Evolutionary conservation across 2,113 vertebrate genomes (phyloP).

Genomic region (Lynx canadensis): DNA sequence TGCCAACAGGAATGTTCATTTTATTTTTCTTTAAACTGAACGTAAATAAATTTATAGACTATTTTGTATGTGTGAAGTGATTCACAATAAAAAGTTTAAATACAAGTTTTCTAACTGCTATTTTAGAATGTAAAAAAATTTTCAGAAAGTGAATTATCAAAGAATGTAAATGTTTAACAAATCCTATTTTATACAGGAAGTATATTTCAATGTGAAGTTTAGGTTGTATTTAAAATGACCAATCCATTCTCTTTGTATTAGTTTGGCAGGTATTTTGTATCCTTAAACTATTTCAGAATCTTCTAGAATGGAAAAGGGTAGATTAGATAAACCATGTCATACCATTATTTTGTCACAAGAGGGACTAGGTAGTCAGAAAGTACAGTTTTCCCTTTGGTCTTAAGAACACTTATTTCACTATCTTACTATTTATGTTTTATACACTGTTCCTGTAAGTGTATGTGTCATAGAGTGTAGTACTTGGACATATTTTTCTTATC

Average conservation of each 20-base stretch:
- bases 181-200: neutral
- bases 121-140: neutral
- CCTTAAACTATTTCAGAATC: neutral
- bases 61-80: neutral
- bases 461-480: neutral
- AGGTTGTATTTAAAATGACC: neutral
- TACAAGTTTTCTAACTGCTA: neutral
- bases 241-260: neutral
- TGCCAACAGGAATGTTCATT: neutral
- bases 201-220: neutral
- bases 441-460: neutral
- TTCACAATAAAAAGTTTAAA: neutral
- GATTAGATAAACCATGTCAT: constrained; percentile 27
- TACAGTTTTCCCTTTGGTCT: neutral
- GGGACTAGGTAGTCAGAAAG: constrained; percentile 68
- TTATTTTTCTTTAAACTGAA: neutral
- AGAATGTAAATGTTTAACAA: neutral
- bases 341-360: constrained; percentile 72
- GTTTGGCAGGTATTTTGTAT: neutral
- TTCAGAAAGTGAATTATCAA: neutral
- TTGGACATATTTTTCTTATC: neutral
- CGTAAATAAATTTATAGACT: neutral
- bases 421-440: neutral
- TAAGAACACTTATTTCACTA: neutral
- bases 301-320: neutral